Percentiles rank a stretch among this genome's conserved stretches.
phyloP scores from a whole-genome alignment of 2,113 vertebrate species.

The Vulpes ferrilata region DNA sequence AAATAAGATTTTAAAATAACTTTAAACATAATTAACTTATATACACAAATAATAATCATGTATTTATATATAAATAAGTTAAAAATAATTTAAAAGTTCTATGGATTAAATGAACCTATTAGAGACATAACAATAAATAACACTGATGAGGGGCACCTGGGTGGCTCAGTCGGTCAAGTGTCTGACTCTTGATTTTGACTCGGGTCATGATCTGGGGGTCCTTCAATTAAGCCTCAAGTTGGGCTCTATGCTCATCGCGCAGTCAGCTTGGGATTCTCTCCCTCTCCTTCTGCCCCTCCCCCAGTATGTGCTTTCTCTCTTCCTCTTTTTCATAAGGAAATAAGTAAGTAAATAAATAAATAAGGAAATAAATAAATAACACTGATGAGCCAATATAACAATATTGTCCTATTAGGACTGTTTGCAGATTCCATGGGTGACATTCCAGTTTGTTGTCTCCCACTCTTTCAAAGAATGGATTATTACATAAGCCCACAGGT shows the following conservation, averaged over 20 bases:
- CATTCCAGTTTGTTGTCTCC: neutral
- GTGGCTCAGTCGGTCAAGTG: neutral
- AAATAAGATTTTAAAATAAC: neutral
- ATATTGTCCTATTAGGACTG: neutral
- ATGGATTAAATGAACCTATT: neutral
- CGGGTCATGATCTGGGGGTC: neutral
- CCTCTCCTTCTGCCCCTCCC: neutral
- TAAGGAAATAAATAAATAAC: neutral
- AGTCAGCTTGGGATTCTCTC: neutral
- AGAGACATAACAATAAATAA: neutral
- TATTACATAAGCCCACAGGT: neutral
- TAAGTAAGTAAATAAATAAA: neutral
- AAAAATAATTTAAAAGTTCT: neutral
- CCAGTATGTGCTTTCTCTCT: neutral
- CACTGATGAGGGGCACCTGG: neutral
- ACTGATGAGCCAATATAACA: neutral
- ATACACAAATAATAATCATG: neutral
- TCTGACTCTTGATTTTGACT: neutral
- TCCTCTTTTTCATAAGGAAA: neutral
- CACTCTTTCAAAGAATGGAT: neutral
- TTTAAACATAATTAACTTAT: neutral
- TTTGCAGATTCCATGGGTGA: neutral
- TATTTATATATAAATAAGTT: neutral
- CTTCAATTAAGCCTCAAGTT: accelerated
- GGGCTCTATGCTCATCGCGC: neutral